Conservation (phyloP, 1,140 invertebrate species). For the Drosophila santomea region DNA sequence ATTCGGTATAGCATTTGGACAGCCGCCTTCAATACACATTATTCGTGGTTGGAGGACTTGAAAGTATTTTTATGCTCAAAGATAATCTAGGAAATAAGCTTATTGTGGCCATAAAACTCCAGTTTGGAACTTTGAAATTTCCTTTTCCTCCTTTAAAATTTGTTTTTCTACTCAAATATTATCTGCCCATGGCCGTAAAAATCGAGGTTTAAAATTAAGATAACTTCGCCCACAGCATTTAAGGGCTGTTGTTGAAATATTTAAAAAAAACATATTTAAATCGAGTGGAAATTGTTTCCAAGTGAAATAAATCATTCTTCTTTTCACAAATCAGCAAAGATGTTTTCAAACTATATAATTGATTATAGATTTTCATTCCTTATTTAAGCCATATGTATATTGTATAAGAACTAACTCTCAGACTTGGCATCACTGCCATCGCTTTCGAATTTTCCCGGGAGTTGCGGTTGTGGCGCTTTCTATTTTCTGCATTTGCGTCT, state of each 20-base stretch:
- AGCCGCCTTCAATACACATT: background rate
- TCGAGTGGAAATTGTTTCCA: too few relatives aligned
- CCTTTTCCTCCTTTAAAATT: background rate
- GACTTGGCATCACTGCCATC: slow-evolving; percentile 14
- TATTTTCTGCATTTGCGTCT: slow-evolving; percentile 64
- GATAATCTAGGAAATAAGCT: slow-evolving; percentile 6
- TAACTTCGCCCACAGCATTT: too few relatives aligned
- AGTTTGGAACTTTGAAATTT: background rate
- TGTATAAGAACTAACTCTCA: background rate
- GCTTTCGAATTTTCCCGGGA: slow-evolving; percentile 15
- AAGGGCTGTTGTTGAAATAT: too few relatives aligned
- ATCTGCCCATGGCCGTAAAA: background rate
- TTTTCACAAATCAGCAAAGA: too few relatives aligned
- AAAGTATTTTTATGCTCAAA: slow-evolving; percentile 7
- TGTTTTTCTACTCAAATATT: background rate
- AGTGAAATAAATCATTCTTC: too few relatives aligned
- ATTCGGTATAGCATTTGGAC: background rate
- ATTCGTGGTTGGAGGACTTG: background rate
- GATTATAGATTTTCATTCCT: too few relatives aligned
- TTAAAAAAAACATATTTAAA: too few relatives aligned
- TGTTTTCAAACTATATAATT: too few relatives aligned
- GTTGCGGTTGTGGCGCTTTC: slow-evolving; percentile 59
- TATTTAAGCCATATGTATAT: too few relatives aligned
- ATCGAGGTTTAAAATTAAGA: background rate
- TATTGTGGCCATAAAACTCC: slow-evolving; percentile 7